Base-by-base conservation (phyloP, 2,113 vertebrate species). In the Catagonus wagneri region DNA sequence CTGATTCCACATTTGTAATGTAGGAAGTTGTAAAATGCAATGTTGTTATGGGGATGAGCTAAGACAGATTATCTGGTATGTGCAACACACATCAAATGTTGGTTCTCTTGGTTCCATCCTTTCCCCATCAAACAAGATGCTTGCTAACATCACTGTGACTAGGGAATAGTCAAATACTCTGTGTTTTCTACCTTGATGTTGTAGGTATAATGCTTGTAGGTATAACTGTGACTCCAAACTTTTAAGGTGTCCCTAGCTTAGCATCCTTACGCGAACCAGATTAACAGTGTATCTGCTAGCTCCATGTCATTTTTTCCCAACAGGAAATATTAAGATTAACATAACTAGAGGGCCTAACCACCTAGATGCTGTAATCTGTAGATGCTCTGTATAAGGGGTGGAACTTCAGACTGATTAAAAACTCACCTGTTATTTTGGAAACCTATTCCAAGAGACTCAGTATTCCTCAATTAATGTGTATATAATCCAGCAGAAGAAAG, bases 271-370 rank as follows among this genome's bases (percentile, higher is more conserved):
- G 72, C 8, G 81, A 65, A 71, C 66, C 71, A 78, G n/a, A 84
- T 84, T 32, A 81, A 23, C 16, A 71, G 22, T 56, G 0, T 29
- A 27, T 85, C 50, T 96, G 39, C 9, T n/a, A 78, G 22, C 9
- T 66, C 69, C 20, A 6, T 87, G n/a, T 60, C 66, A 50, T 10
- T 79, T 93, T 36, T 83, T 54, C 10, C 36, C 83, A 69, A 13
- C 13, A 75, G 50, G 63, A 63, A 95, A 79, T 52, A 78, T 56
- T 44, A n/a, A 76, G n/a, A 81, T 85, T 89, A 90, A 71, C n/a
- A 61, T 76, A 54, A 69, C 54, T 56, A 68, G n/a, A 60, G 20
- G 3, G 10, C 20, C 39, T 23, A 44, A 36, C 16, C 8, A 65
- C 58, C 27, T 63, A 58, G 5, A 36, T 60, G 32, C 16, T 60